phyloP scores from a whole-genome alignment of 2,888 invertebrate genomes.

The Coelinius sp. region DNA sequence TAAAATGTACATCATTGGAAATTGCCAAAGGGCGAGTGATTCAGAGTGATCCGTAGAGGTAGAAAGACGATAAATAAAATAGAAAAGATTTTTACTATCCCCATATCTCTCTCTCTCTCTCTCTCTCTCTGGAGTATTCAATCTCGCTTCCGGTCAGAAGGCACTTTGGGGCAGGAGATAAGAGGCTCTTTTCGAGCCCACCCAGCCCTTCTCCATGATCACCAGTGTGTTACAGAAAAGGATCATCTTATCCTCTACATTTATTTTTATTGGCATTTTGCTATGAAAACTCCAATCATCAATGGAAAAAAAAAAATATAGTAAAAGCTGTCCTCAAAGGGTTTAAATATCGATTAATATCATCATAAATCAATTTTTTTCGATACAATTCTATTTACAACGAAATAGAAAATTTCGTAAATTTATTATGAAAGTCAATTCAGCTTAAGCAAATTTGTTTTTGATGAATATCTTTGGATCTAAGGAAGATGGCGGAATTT shows the following conservation, averaged over 20 bases:
- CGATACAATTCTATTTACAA: too few relatives aligned
- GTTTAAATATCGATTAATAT: not conserved
- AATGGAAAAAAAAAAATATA: not conserved
- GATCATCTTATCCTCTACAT: constrained; percentile 12
- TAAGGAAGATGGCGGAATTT: too few relatives aligned
- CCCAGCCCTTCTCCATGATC: not conserved
- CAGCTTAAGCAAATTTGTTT: too few relatives aligned
- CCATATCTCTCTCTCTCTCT: constrained; percentile 28
- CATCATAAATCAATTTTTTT: not conserved
- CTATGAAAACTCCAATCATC: not conserved
- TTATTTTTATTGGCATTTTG: constrained; percentile 1
- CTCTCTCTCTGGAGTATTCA: constrained; percentile 39
- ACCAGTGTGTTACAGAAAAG: constrained; percentile 21
- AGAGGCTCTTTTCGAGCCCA: constrained; percentile 38
- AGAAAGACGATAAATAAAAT: constrained; percentile 45
- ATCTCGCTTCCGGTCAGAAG: constrained; percentile 46
- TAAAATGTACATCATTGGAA: constrained; percentile 27
- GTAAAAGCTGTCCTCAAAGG: not conserved
- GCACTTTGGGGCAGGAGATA: constrained; percentile 41
- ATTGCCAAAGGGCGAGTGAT: constrained; percentile 37
- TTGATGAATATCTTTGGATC: too few relatives aligned
- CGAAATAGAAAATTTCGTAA: too few relatives aligned
- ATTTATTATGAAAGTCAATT: too few relatives aligned
- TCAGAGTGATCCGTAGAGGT: constrained; percentile 32
- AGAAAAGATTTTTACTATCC: constrained; percentile 45